Conservation (phyloP, 2,113 vertebrate species). For the Conger conger region DNA sequence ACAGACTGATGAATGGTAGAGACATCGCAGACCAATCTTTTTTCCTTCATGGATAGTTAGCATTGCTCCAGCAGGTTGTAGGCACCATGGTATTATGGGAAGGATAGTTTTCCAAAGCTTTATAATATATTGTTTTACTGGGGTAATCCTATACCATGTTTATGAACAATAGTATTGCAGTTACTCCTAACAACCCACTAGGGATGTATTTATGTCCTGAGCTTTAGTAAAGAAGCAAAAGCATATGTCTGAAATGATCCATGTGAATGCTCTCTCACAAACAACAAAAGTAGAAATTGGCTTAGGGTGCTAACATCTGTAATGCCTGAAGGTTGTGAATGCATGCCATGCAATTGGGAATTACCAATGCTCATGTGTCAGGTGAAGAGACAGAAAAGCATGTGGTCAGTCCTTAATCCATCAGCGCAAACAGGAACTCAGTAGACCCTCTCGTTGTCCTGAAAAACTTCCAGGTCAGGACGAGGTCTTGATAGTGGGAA, state of each 20-base stretch:
- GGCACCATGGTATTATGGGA: background rate
- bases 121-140: slow-evolving; percentile 13
- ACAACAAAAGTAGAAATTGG: background rate
- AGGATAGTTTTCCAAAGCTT: background rate
- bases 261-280: background rate
- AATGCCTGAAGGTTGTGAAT: background rate
- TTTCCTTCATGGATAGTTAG: background rate
- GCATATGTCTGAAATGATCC: slow-evolving; percentile 17
- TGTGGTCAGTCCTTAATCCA: background rate
- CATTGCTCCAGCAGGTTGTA: slow-evolving; percentile 23
- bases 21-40: background rate
- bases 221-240: slow-evolving; percentile 15
- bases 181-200: background rate
- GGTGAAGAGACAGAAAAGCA: slow-evolving; percentile 12
- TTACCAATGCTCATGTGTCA: background rate
- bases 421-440: slow-evolving; percentile 15
- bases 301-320: slow-evolving; percentile 4
- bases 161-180: background rate
- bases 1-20: slow-evolving; percentile 1
- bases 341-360: slow-evolving; percentile 14
- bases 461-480: slow-evolving; percentile 24
- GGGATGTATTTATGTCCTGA: slow-evolving; percentile 15
- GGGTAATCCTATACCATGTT: slow-evolving; percentile 14
- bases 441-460: background rate
- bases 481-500: slow-evolving; percentile 1